Percentiles rank a stretch among this genome's conserved stretches.
Evolutionary conservation across 1,140 invertebrate genomes (phyloP).

Genomic region (Drosophila prosaltans): DNA sequence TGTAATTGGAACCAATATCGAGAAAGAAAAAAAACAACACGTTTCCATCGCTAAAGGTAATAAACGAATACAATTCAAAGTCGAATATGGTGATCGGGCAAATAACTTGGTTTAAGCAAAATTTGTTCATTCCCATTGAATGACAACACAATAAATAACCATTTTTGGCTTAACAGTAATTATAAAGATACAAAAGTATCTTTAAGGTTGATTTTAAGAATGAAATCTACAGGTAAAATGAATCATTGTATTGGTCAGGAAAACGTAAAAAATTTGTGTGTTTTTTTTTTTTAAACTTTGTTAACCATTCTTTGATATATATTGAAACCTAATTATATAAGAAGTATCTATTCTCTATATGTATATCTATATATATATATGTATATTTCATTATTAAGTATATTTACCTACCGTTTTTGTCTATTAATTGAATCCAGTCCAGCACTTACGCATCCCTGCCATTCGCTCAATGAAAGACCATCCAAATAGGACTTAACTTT

Average conservation of each 20-base stretch:
- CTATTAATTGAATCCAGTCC: constrained; percentile 67
- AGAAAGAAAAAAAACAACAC: not conserved
- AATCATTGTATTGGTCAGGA: not conserved
- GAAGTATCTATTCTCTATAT: too few relatives aligned
- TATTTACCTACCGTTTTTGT: constrained; percentile 53
- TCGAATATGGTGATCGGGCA: not conserved
- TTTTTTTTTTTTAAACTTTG: too few relatives aligned
- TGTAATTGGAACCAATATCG: not conserved
- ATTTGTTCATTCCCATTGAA: not conserved
- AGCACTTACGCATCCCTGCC: constrained; percentile 51
- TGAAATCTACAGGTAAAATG: not conserved
- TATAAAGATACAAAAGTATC: not conserved
- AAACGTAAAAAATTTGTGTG: not conserved
- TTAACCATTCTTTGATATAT: too few relatives aligned
- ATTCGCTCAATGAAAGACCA: constrained; percentile 42
- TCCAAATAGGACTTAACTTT: constrained; percentile 38
- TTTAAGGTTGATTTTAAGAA: not conserved
- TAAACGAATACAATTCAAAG: constrained; percentile 3
- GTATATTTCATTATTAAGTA: too few relatives aligned
- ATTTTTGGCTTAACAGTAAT: not conserved
- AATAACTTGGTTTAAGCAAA: not conserved
- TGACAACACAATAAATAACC: not conserved
- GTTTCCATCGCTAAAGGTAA: not conserved
- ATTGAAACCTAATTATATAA: too few relatives aligned
- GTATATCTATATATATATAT: too few relatives aligned